A percentile compares a stretch with the other conserved stretches of the same genome.
Evolutionary conservation across 2,113 vertebrate species (phyloP).

Genomic region (Acrocephalus kingi): DNA sequence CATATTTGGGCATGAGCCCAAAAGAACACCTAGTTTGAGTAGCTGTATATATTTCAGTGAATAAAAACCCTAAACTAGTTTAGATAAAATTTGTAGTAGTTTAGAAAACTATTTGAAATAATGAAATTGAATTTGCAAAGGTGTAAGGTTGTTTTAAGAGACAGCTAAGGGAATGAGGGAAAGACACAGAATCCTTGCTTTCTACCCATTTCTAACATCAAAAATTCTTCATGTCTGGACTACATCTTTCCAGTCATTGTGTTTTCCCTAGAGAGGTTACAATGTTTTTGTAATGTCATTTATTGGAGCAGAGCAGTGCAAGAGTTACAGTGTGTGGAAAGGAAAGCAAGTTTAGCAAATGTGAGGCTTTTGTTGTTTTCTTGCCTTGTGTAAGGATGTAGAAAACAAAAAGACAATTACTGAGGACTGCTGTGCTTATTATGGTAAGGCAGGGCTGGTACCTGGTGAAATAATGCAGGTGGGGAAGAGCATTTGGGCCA

Average conservation of each 20-base stretch:
- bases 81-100: not conserved
- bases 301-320: not conserved
- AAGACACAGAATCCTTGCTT: not conserved
- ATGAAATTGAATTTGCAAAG: not conserved
- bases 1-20: not conserved
- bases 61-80: not conserved
- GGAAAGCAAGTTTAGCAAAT: not conserved
- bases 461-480: not conserved
- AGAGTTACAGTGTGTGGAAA: not conserved
- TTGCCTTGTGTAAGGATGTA: not conserved
- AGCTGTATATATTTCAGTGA: not conserved
- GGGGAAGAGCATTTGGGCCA: not conserved
- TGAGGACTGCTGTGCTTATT: not conserved
- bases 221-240: not conserved
- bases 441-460: not conserved
- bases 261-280: not conserved
- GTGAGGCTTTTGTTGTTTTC: not conserved
- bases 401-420: not conserved
- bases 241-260: not conserved
- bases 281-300: not conserved
- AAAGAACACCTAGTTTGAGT: not conserved
- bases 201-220: not conserved
- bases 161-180: not conserved
- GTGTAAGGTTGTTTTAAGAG: not conserved
- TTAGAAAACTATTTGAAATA: not conserved